Evolutionary conservation across 2,888 invertebrate species (phyloP).

Genomic region (Drosophila macrospina): DNA sequence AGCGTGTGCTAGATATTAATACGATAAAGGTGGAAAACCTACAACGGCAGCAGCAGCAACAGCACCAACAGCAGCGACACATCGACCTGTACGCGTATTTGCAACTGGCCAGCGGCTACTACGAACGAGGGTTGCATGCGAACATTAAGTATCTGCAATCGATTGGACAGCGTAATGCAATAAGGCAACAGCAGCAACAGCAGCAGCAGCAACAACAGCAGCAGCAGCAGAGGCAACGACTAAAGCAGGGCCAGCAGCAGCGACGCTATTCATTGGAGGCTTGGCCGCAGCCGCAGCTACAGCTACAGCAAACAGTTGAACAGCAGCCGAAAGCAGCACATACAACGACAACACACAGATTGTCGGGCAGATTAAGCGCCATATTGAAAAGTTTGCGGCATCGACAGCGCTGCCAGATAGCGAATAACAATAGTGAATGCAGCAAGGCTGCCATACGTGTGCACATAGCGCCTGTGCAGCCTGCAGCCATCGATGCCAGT

Average conservation of each 20-base stretch:
- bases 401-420: conserved; percentile 38
- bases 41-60: conserved; percentile 52
- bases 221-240: conserved; percentile 31
- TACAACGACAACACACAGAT: conserved; percentile 3
- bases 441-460: conserved; percentile 72
- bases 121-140: conserved; percentile 82
- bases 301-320: conserved; percentile 2
- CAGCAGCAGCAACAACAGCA: conserved; percentile 37
- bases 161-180: conserved; percentile 80
- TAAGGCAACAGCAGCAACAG: conserved; percentile 52
- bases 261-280: conserved; percentile 18
- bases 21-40: conserved; percentile 58
- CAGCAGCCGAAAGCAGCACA: neutral
- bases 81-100: conserved; percentile 69
- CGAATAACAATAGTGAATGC: neutral
- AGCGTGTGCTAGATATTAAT: conserved; percentile 69
- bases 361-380: conserved; percentile 31
- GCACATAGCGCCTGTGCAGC: conserved; percentile 68
- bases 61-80: conserved; percentile 31
- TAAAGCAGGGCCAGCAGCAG: conserved; percentile 20
- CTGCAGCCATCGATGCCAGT: conserved; percentile 3
- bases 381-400: conserved; percentile 53
- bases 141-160: conserved; percentile 84
- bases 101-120: conserved; percentile 83
- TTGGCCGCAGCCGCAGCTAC: conserved; percentile 19